Evolutionary conservation across 2,888 invertebrate genomes (phyloP).

Genomic region (Hypselothyrea guttata): DNA sequence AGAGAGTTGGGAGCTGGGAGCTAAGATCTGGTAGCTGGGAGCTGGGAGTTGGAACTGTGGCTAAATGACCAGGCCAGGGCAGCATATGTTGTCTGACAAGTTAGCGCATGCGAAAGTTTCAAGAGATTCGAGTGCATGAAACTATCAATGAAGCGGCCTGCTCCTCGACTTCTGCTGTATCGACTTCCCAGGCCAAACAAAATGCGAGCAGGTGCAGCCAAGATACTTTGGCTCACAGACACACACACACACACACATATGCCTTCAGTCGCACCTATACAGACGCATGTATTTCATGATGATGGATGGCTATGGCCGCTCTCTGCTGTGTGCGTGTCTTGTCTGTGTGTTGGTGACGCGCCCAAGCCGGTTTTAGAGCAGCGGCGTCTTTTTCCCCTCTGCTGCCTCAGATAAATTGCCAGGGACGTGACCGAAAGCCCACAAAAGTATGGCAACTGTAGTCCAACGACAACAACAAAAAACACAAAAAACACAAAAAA

Average conservation of each 20-base stretch:
- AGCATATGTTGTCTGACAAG: conserved; percentile 68
- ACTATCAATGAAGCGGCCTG: conserved; percentile 73
- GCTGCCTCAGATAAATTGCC: conserved; percentile 72
- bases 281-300: conserved; percentile 55
- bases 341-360: conserved; percentile 51
- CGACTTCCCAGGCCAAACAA: conserved; percentile 45
- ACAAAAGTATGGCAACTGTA: conserved; percentile 64
- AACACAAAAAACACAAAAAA: conserved; percentile 15
- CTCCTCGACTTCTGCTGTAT: conserved; percentile 52
- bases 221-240: conserved; percentile 20
- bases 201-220: conserved; percentile 73
- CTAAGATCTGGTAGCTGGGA: conserved; percentile 1
- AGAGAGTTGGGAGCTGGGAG: conserved; percentile 17
- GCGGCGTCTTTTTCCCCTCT: conserved; percentile 49
- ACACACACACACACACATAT: conserved; percentile 15
- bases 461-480: conserved; percentile 30
- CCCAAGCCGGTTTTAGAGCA: conserved; percentile 76
- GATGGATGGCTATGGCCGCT: conserved; percentile 65
- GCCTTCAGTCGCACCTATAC: conserved; percentile 9
- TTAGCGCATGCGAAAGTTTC: conserved; percentile 73
- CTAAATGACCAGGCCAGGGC: conserved; percentile 49
- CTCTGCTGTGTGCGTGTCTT: conserved; percentile 12
- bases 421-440: conserved; percentile 67
- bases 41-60: conserved; percentile 38
- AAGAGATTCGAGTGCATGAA: conserved; percentile 47